These are phyloP conservation scores for Lepidostoma basale DNA, from an alignment of 1,140 invertebrate genomes.

Conservation along the genomic window DNA sequence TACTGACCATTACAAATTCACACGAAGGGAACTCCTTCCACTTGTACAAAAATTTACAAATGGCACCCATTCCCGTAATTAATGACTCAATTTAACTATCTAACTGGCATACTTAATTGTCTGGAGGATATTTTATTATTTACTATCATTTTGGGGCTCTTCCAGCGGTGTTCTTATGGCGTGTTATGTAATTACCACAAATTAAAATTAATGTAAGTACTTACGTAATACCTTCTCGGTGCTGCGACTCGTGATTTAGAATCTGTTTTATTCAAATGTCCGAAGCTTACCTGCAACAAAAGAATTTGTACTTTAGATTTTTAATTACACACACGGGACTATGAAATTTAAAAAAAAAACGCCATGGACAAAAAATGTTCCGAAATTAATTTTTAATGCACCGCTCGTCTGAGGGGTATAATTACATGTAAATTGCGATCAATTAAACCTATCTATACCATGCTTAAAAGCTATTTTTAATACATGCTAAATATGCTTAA, in stretches of 20 bases:
- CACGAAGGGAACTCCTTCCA: constrained; percentile 17
- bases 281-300: constrained; percentile 3
- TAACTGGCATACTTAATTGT: not conserved
- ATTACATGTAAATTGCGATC: no score
- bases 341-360: no score
- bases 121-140: not conserved
- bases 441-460: no score
- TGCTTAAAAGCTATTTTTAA: no score
- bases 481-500: no score
- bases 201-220: constrained; percentile 4
- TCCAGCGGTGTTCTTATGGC: not conserved
- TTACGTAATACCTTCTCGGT: not conserved
- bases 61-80: constrained; percentile 2
- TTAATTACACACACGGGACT: no score
- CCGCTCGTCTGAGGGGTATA: no score
- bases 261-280: not conserved
- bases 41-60: constrained; percentile 7
- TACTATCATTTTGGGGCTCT: not conserved
- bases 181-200: constrained; percentile 2
- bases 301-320: no score
- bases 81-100: constrained; percentile 16
- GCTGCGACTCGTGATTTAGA: not conserved
- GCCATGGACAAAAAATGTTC: no score
- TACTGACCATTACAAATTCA: constrained; percentile 14
- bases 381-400: no score